A percentile compares a stretch with the other conserved stretches of the same genome.
Conservation (phyloP, 2,113 vertebrate species). For the Tringa solitaria region DNA sequence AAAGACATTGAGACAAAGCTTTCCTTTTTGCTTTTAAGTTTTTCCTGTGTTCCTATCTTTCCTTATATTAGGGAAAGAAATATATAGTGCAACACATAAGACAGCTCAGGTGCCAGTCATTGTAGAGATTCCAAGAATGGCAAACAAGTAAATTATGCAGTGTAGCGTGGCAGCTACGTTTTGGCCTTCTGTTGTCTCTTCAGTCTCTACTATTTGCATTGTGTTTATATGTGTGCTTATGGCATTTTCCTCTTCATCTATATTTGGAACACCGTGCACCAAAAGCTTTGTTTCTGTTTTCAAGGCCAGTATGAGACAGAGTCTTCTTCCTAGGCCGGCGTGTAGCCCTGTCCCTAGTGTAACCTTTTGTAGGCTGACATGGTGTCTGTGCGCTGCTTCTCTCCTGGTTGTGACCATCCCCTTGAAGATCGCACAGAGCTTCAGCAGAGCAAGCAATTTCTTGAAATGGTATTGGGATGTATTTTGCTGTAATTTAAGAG, state of each 20-base stretch:
- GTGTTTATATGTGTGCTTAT: background rate
- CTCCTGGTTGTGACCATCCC: background rate
- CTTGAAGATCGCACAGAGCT: background rate
- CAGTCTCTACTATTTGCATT: background rate
- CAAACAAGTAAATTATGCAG: background rate
- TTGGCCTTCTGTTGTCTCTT: background rate
- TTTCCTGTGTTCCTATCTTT: background rate
- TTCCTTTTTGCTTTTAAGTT: background rate
- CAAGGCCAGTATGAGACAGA: background rate
- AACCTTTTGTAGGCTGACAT: background rate
- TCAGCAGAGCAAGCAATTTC: background rate
- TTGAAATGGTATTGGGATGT: background rate
- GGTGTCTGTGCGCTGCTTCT: background rate
- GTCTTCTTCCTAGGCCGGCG: rapidly evolving
- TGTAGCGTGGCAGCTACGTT: background rate
- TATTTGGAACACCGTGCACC: background rate
- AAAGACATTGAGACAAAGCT: background rate
- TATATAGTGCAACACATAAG: background rate
- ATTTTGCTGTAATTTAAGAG: background rate
- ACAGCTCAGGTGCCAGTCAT: background rate
- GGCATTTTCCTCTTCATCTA: background rate
- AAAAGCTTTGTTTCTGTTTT: background rate
- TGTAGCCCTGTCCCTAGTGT: background rate
- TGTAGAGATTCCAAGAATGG: background rate
- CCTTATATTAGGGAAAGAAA: background rate